Percentiles rank a stretch among this genome's conserved stretches.
Evolutionary conservation across 2,113 vertebrate genomes (phyloP).

Genomic region (Clinocottus analis): DNA sequence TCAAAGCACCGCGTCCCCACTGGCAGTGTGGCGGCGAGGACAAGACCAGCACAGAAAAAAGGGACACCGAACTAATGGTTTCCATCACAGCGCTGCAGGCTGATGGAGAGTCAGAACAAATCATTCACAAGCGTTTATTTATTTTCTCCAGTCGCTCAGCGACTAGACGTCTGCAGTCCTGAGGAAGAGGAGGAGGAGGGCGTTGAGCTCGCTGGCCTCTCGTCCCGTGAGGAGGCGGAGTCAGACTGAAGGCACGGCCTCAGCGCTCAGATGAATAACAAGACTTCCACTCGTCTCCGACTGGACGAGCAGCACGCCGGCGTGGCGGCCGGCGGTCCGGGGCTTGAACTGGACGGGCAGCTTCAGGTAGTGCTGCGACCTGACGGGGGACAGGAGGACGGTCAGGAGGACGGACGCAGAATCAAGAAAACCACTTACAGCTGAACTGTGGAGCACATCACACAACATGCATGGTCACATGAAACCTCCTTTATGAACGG

Average conservation of each 20-base stretch:
- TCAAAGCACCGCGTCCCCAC: constrained; percentile 25
- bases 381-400: constrained; percentile 59
- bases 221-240: constrained; percentile 2
- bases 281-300: constrained; percentile 82
- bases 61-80: constrained; percentile 1
- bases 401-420: neutral
- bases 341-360: constrained; percentile 96
- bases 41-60: constrained; percentile 61
- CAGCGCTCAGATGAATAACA: constrained; percentile 87
- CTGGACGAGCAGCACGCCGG: constrained; percentile 85
- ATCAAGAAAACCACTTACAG: neutral
- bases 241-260: constrained; percentile 79
- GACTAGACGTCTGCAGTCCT: too few species aligned
- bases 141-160: too few species aligned
- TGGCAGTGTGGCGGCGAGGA: constrained; percentile 35
- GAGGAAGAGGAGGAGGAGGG: too few species aligned
- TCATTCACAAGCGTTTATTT: too few species aligned
- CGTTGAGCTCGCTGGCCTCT: too few species aligned
- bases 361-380: constrained; percentile 93
- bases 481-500: neutral
- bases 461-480: neutral
- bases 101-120: constrained; percentile 53
- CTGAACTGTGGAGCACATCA: constrained; percentile 2
- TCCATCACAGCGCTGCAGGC: constrained; percentile 18
- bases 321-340: constrained; percentile 81